Conservation (phyloP, 2,113 vertebrate species). For the Eubucco bourcierii region DNA sequence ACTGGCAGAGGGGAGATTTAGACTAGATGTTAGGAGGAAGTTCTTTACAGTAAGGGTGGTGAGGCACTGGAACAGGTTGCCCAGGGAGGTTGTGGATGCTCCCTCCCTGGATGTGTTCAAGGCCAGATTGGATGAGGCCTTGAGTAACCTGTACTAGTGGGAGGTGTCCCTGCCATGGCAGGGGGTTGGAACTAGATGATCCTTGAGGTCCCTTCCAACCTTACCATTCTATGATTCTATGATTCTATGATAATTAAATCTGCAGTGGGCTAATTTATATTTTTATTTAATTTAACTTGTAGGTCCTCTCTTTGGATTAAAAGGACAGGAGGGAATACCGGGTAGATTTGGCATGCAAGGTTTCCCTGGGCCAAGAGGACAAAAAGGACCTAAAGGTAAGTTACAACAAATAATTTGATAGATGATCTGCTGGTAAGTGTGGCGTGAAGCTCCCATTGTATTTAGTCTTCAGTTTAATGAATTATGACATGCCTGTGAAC, state of each 20-base stretch:
- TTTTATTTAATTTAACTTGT: neutral
- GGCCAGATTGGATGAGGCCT: too few species aligned
- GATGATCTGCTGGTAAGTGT: neutral
- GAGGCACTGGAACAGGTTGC: too few species aligned
- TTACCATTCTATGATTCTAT: too few species aligned
- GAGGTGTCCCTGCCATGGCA: too few species aligned
- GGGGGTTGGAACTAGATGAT: too few species aligned
- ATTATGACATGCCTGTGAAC: neutral
- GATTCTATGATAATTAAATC: neutral
- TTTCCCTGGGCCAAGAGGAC: conserved; percentile 74
- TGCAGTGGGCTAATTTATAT: neutral
- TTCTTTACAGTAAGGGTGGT: too few species aligned
- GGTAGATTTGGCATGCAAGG: conserved; percentile 68
- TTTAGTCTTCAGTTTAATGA: neutral
- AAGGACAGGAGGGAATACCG: conserved; percentile 61
- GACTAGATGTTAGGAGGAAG: too few species aligned
- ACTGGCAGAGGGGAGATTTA: too few species aligned
- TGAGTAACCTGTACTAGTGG: too few species aligned
- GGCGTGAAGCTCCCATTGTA: neutral
- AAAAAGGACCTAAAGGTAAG: conserved; percentile 79
- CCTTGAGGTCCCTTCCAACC: too few species aligned
- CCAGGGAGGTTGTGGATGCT: too few species aligned
- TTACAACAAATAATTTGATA: neutral
- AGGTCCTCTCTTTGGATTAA: conserved; percentile 74
- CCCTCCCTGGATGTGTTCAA: too few species aligned